Evolutionary conservation across 2,888 invertebrate genomes (phyloP).

Genomic region (Euzetes globulus): DNA sequence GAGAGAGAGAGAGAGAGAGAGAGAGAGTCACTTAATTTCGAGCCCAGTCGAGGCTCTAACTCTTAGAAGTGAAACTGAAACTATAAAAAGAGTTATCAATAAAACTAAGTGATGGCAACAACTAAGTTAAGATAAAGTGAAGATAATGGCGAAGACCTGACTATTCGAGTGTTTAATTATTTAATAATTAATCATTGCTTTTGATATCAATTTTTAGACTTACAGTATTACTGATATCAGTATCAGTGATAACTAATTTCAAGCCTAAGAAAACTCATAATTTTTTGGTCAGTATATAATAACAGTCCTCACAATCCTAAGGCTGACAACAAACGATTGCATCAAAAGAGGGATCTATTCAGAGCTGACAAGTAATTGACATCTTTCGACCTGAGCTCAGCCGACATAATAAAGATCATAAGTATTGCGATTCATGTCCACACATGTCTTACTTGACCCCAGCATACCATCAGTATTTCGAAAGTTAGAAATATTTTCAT

Average conservation of each 20-base stretch:
- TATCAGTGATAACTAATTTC: neutral
- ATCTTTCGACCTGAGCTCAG: too few relatives aligned
- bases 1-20: neutral
- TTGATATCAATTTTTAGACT: neutral
- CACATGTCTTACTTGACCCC: too few relatives aligned
- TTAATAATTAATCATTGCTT: neutral
- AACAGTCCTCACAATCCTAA: too few relatives aligned
- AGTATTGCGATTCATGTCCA: too few relatives aligned
- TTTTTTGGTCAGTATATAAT: too few relatives aligned
- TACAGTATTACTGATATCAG: too few relatives aligned
- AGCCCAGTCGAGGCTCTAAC: neutral
- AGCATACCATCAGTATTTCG: too few relatives aligned
- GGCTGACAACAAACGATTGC: too few relatives aligned
- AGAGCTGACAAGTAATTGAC: too few relatives aligned
- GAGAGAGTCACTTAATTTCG: neutral
- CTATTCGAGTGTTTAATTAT: neutral
- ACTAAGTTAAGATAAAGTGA: neutral
- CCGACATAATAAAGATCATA: too few relatives aligned
- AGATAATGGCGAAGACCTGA: neutral
- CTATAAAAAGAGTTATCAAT: constrained; percentile 1
- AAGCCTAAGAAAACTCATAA: neutral
- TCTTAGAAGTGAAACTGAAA: neutral
- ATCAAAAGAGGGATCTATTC: too few relatives aligned
- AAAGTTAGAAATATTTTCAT: neutral
- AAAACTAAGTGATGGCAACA: neutral